Base-by-base conservation (phyloP, 2,888 invertebrate species). In the Eugnorisma glareosa region DNA sequence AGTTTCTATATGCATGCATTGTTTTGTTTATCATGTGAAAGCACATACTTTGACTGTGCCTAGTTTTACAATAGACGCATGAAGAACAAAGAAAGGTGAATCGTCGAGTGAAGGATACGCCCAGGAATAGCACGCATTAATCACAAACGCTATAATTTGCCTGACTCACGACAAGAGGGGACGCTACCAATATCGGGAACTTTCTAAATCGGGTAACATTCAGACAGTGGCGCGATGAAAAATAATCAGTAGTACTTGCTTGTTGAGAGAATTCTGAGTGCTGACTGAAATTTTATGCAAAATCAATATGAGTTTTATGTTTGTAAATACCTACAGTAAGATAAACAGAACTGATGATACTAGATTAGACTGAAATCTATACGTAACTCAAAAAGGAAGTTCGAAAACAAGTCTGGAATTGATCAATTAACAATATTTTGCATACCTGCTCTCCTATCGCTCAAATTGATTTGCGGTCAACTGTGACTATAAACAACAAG, bases 81-180 rank as follows among this genome's bases (percentile, higher is more conserved):
- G 68, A 88, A 87, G 91, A 94, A 95, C 95, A 95, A 95, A 95
- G 94, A 90, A 91, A 93, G 89, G 90, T 89, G 88, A 89, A 86
- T 86, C 87, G 85, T 83, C 88, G 88, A 90, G 89, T 91, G 91
- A 91, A 92, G 93, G 90, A 92, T 93, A 92, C 90, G 88, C 90
- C 91, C 94, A 94, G 92, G 92, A 96, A 96, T 96, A 96, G 95
- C 93, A 88, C 86, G 92, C 93, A 96, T 96, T 95, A 96, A 96
- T 96, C 95, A 96, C 95, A 94, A 93, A 94, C 89, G 91, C 92
- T 92, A 94, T 94, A 95, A 96, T 96, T 95, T 94, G 95, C 94
- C 94, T 96, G 95, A 96, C 93, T 96, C 96, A 96, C 94, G 94
- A 93, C 93, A 93, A 86, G 93, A 93, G 94, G 95, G 95, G 95